A percentile compares a stretch with the other conserved stretches of the same genome.
These are phyloP conservation scores for Hippasteria phrygiana DNA, from an alignment of 53 echinoderm and acorn worm genomes.

Conservation along the genomic window DNA sequence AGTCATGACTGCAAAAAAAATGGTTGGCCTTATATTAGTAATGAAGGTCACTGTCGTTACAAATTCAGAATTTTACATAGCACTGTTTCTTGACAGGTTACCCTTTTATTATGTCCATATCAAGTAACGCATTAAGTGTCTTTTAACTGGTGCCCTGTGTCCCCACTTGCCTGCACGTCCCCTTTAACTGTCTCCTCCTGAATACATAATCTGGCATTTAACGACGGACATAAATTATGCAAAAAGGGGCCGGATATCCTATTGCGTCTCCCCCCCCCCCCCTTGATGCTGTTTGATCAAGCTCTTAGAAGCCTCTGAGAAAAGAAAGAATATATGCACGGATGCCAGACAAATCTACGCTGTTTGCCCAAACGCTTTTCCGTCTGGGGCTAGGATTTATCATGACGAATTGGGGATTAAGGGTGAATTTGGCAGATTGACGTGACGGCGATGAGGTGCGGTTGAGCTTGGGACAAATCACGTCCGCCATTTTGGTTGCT, in stretches of 20 bases:
- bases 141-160: too few relatives aligned
- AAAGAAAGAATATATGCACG: neutral
- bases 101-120: too few relatives aligned
- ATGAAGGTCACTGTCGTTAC: too few relatives aligned
- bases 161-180: neutral
- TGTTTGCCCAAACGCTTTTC: neutral
- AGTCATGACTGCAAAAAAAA: too few relatives aligned
- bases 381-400: neutral
- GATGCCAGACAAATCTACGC: neutral
- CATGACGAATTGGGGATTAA: neutral
- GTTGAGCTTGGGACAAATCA: neutral
- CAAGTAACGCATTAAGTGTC: too few relatives aligned
- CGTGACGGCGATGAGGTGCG: neutral
- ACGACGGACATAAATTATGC: neutral
- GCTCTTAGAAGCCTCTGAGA: neutral
- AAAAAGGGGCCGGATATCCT: neutral
- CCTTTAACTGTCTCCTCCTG: neutral
- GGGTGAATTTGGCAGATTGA: neutral
- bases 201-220: neutral
- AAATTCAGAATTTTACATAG: too few relatives aligned
- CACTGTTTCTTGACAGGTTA: too few relatives aligned
- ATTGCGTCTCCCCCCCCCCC: neutral
- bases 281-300: neutral
- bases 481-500: constrained; percentile 49
- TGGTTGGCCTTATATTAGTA: too few relatives aligned